Base-by-base conservation (phyloP, 2,888 invertebrate species). In the Chrysolina oricalcia region DNA sequence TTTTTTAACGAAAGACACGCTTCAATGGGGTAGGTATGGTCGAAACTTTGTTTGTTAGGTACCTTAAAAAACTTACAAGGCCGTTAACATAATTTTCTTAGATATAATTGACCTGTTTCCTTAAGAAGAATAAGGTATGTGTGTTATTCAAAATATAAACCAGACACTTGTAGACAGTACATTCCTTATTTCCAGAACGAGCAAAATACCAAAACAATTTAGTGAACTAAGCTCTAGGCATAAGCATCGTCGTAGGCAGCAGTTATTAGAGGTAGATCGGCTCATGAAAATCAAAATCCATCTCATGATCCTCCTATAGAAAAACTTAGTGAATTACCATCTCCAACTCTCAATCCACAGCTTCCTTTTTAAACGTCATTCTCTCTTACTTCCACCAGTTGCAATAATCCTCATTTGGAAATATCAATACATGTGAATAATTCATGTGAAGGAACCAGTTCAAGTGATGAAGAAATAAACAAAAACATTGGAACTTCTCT, bases 391-490 rank as follows among this genome's bases (percentile, higher is more conserved):
- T 62, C 62, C 6, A 62, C 27, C 19, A 62, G 62, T 62, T 62
- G 4, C 27, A 27, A 62, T 62, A 23, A 23, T n/a, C 62, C 62
- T 21, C 27, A 19, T 27, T 5, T 23, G 23, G 10, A 21, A 62
- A 21, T 62, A 62, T 2, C 19, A 62, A 6, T 27, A 23, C 23
- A 27, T 15, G 8, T 27, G 19, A 19, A 27, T n/a, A n/a, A n/a
- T n/a, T n/a, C n/a, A n/a, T n/a, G n/a, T n/a, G n/a, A n/a, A n/a
- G n/a, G n/a, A n/a, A n/a, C 62, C 13, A 23, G 62, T 19, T 23
- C 62, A 62, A 27, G 27, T 62, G 62, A 62, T 62, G 62, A 62
- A 62, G 62, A 62, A n/a, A 13, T 3, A n/a, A 62, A 23, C 62
- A 62, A 62, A 13, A 27, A 62, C 10, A 23, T 10, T 62, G 62